phyloP scores from a whole-genome alignment of 2,888 invertebrate species.

The Altica lythri region DNA sequence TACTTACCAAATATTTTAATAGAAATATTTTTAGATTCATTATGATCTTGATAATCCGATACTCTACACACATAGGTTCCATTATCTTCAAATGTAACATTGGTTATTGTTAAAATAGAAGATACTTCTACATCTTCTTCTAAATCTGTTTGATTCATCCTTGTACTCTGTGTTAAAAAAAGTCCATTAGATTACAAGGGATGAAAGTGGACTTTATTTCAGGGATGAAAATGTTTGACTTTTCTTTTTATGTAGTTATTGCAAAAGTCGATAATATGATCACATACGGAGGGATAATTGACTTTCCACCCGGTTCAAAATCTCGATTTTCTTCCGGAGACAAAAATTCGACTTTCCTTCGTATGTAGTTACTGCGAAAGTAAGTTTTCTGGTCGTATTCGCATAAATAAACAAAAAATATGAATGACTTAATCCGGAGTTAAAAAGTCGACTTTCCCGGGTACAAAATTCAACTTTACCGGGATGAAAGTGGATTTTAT shows the following conservation, averaged over 20 bases:
- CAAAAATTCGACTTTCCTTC: too few species aligned
- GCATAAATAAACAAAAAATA: too few species aligned
- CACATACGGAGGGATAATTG: not conserved
- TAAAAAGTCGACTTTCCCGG: too few species aligned
- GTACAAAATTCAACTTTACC: too few species aligned
- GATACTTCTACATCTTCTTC: constrained; percentile 7
- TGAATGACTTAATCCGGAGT: too few species aligned
- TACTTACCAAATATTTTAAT: constrained; percentile 43
- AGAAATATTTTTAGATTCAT: constrained; percentile 26
- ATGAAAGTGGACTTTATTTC: not conserved
- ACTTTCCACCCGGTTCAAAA: not conserved
- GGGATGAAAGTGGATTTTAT: too few species aligned
- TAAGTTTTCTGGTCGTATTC: too few species aligned
- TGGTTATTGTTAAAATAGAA: constrained; percentile 37
- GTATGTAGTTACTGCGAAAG: too few species aligned
- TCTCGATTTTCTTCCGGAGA: not conserved
- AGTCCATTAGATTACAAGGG: too few species aligned
- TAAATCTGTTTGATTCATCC: constrained; percentile 13
- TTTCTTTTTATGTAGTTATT: not conserved
- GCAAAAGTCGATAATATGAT: not conserved
- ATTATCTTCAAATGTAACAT: constrained; percentile 42
- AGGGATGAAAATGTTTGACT: not conserved
- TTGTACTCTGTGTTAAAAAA: too few species aligned
- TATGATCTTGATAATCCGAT: constrained; percentile 44
- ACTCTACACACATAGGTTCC: constrained; percentile 52